phyloP scores from a whole-genome alignment of 2,797 vertebrate species.

The Yasuhikotakia modesta region DNA sequence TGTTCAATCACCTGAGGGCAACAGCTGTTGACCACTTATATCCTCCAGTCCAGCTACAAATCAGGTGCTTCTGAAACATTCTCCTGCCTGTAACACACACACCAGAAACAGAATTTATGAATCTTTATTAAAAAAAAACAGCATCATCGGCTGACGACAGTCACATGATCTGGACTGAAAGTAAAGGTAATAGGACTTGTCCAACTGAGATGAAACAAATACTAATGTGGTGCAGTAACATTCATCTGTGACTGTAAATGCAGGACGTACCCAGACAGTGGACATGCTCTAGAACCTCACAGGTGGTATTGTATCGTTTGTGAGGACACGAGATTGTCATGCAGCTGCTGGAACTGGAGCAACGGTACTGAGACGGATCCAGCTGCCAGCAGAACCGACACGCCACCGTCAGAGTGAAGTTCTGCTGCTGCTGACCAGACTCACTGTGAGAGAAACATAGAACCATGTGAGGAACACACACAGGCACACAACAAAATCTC shows the following conservation, averaged over 20 bases:
- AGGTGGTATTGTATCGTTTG: slow-evolving; percentile 86
- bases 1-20: slow-evolving; percentile 85
- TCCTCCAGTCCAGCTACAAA: slow-evolving; percentile 98
- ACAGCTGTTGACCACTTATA: slow-evolving; percentile 98
- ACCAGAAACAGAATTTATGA: neutral
- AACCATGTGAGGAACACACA: too few species aligned
- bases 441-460: slow-evolving; percentile 72
- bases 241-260: neutral
- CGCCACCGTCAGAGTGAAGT: slow-evolving; percentile 83
- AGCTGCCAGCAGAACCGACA: slow-evolving; percentile 99
- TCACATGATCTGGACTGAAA: neutral
- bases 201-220: neutral
- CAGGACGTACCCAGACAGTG: slow-evolving; percentile 88
- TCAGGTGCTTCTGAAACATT: slow-evolving; percentile 90
- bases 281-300: slow-evolving; percentile 87
- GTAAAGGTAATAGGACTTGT: too few species aligned
- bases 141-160: neutral
- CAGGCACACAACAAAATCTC: too few species aligned
- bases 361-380: slow-evolving; percentile 85
- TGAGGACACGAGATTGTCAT: slow-evolving; percentile 92
- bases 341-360: slow-evolving; percentile 86
- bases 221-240: neutral
- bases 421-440: slow-evolving; percentile 74
- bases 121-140: neutral
- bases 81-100: slow-evolving; percentile 80